Evolutionary conservation across 2,797 vertebrate genomes (phyloP), one percentile per base, ranked within the genome.

Genomic region (Rallus crepitans): DNA sequence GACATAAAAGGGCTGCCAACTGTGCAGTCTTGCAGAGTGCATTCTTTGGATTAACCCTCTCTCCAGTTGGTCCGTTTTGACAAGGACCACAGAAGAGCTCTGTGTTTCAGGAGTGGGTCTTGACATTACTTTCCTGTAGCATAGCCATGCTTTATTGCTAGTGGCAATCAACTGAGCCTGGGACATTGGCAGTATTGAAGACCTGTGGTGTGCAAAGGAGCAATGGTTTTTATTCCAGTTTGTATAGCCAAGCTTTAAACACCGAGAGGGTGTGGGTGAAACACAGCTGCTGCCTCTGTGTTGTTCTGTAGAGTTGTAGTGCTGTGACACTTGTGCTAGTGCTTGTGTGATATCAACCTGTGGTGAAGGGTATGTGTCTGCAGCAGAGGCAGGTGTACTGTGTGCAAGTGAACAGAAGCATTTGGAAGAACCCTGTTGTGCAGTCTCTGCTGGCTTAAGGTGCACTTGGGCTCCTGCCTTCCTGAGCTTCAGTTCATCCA

Each of bases 1-100:
- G 82, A 64, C 82, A 87, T 91, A 80, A 87, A 95, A 85, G 71
- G 18, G 18, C 64, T 92, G 75, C 87, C 68, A 82, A 52, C 77
- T 40, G 39, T 66, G 68, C 79, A 64, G 87, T 87, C 84, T 92
- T 73, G 84, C 75, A 56, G 82, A 68, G 24, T 45, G 23, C 37
- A n/a, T 82, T 93, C 84, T 89, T 92, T 77, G 81, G 42, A 70
- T 95, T 80, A 89, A 82, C 48, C 27, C 56, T 52, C 0, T 82
- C 63, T 76, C 90, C 42, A 48, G 28, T 6, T 73, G 21, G 30
- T 50, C 57, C 10, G 2, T 87, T 42, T 76, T 79, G 68, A 7
- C 1, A 6, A 84, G 66, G 25, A 47, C 27, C 42, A 52, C 57
- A 56, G 37, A 57, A 70, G 82, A 23, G 13, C 56, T 82, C 6